These are phyloP conservation scores for Paramormyrops kingsleyae DNA, from an alignment of 2,113 vertebrate species.

Conservation along the genomic window DNA sequence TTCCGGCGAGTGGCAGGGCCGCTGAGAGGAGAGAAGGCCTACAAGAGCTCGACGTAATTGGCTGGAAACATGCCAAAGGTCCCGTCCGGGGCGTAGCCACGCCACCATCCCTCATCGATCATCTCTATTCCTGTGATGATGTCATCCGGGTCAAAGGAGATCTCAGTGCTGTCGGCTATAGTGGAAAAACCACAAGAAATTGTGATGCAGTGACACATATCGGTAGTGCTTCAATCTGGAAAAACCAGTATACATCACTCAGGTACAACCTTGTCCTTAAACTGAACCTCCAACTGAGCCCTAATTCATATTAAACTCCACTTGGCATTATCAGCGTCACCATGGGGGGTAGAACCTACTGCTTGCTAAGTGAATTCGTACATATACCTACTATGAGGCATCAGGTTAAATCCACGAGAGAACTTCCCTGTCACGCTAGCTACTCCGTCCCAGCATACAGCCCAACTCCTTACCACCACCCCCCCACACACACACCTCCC, in stretches of 20 bases:
- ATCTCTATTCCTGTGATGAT: conserved; percentile 83
- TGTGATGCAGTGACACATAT: not conserved
- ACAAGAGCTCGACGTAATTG: conserved; percentile 78
- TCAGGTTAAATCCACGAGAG: not conserved
- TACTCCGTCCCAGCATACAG: not conserved
- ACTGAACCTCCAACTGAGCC: not conserved
- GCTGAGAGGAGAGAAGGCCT: not conserved
- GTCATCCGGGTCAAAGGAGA: conserved; percentile 86
- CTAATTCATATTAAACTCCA: not conserved
- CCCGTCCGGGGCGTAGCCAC: conserved; percentile 70
- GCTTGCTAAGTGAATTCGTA: not conserved
- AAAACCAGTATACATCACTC: not conserved
- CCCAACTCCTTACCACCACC: too few species aligned
- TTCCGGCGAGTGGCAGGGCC: not conserved
- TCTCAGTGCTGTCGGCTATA: conserved; percentile 79
- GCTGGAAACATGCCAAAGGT: conserved; percentile 86
- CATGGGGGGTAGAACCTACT: not conserved
- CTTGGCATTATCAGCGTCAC: not conserved
- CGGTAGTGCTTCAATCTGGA: not conserved
- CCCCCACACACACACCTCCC: not conserved
- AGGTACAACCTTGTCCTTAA: not conserved
- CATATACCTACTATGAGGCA: not conserved
- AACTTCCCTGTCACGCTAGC: too few species aligned
- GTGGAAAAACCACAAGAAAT: not conserved
- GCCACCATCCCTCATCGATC: conserved; percentile 93